A percentile compares a stretch with the other conserved stretches of the same genome.
Evolutionary conservation across 2,797 vertebrate genomes (phyloP).

Genomic region (Myioborus melanocephalus): DNA sequence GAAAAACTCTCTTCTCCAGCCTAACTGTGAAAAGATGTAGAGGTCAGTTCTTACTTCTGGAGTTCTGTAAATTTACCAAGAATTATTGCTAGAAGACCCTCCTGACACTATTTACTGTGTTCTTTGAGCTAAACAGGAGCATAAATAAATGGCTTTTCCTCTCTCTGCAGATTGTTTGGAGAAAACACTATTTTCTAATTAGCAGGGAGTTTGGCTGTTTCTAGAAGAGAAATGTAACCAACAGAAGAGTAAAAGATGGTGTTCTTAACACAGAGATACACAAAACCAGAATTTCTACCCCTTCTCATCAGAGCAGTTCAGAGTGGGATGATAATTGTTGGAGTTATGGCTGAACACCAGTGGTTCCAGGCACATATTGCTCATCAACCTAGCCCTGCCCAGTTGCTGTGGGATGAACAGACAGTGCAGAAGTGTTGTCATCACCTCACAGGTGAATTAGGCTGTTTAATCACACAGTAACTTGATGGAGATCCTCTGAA

Average conservation of each 20-base stretch:
- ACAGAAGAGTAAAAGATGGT: neutral
- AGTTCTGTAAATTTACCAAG: neutral
- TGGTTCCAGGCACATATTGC: neutral
- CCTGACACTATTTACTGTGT: neutral
- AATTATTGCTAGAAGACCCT: neutral
- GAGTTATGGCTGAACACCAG: neutral
- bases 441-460: neutral
- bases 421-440: neutral
- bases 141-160: neutral
- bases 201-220: neutral
- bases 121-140: neutral
- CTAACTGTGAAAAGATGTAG: neutral
- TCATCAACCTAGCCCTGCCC: neutral
- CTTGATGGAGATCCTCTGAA: neutral
- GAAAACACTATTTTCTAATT: neutral
- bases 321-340: neutral
- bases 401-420: fast-evolving
- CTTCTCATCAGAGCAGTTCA: neutral
- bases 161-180: neutral
- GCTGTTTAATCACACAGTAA: neutral
- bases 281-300: neutral
- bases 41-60: neutral
- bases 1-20: neutral
- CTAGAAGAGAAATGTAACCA: neutral
- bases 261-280: neutral